These are phyloP conservation scores for Patagioenas fasciata DNA, from an alignment of 2,113 vertebrate genomes.

Conservation along the genomic window DNA sequence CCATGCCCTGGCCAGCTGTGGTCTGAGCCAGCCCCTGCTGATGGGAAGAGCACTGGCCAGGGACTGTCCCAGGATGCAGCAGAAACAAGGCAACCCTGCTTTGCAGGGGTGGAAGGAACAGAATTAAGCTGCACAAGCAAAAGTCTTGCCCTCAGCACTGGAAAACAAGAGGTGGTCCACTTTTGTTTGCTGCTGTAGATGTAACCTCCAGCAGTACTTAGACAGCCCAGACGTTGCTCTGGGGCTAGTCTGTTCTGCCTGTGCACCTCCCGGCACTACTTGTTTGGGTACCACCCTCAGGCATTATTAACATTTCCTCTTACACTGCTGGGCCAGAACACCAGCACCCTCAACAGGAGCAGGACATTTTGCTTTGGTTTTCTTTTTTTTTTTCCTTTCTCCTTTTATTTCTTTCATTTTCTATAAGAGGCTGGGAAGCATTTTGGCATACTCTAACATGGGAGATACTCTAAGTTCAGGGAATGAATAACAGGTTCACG, in stretches of 20 bases:
- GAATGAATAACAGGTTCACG: neutral
- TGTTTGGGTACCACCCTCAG: neutral
- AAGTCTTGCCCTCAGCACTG: neutral
- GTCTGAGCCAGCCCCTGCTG: neutral
- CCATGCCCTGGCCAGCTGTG: fast-evolving
- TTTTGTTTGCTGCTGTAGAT: neutral
- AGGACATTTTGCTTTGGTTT: fast-evolving
- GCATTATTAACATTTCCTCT: neutral
- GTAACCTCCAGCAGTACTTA: neutral
- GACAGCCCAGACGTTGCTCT: neutral
- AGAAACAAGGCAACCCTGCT: neutral
- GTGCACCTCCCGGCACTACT: neutral
- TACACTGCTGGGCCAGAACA: neutral
- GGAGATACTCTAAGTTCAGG: neutral
- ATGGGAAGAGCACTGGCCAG: neutral
- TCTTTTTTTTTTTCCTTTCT: neutral
- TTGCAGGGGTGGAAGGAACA: neutral
- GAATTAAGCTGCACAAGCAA: neutral
- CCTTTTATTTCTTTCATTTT: neutral
- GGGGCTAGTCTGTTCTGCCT: neutral
- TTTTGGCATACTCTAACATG: neutral
- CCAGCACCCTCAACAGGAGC: neutral
- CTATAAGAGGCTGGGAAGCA: neutral
- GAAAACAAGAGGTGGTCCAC: neutral
- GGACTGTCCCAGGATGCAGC: neutral